Evolutionary conservation across 1,140 invertebrate species (phyloP), one percentile per base, ranked within the genome.

Genomic region (Scaptomyza hsui): DNA sequence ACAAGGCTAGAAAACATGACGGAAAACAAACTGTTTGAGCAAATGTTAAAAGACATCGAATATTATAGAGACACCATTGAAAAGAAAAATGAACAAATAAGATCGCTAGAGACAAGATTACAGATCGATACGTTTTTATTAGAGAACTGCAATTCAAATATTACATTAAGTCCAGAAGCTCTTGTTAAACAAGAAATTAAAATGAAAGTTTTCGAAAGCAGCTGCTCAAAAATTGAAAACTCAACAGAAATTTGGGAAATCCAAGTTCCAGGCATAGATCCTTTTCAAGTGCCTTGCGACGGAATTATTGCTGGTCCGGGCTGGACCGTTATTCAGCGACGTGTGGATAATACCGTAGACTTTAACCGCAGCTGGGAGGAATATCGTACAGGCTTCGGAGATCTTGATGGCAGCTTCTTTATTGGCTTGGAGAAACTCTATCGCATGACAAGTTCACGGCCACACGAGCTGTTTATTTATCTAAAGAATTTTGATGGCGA

Each of bases 341-440:
- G 67, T 19, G 44, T 70, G 1, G 51, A 56, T 13, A 26, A 21
- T 1, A 12, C 10, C 12, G 51, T 42, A 4, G 44, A 70, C 35
- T 70, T 70, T 6, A 64, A 70, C 42, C 49, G 67, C 0, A 26
- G 12, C 18, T 70, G 67, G 67, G 19, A 15, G 0, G 67, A 64
- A 24, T 70, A 70, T 49, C 26, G 45, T 1, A n/a, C n/a, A 42
- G 67, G 67, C 0, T 70, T 64, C 15, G 67, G 67, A 2, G 44
- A 64, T 19, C 60, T 70, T 0, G 15, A 51, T 2, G 51, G 51
- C 2, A 70, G 35, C 9, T 35, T 49, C 3, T 70, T 70, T 4
- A 44, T 70, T 35, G 67, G 67, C 2, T 35, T 70, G 18, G 67
- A 70, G 4, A 70, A 70, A 37, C 15, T 70, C 1, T 18, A 64